These are phyloP conservation scores for Chrysoperla carnea DNA, from an alignment of 1,140 invertebrate species.

Conservation along the genomic window DNA sequence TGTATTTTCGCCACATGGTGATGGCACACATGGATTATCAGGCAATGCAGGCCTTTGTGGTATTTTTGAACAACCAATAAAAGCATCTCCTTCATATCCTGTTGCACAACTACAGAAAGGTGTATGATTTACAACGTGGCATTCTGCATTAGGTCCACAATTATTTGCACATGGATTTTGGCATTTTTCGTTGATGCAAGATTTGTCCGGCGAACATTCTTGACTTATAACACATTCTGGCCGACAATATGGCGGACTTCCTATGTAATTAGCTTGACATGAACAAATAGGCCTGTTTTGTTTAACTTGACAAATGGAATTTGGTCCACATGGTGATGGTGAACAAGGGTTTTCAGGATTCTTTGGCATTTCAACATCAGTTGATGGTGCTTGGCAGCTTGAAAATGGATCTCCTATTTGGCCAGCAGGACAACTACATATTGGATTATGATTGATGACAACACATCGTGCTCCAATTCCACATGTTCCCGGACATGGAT, in stretches of 20 bases:
- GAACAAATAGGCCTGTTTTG: slow-evolving; percentile 60
- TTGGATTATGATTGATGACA: slow-evolving; percentile 65
- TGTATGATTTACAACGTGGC: slow-evolving; percentile 63
- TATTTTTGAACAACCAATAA: slow-evolving; percentile 49
- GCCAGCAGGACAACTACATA: slow-evolving; percentile 57
- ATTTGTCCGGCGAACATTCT: slow-evolving; percentile 53
- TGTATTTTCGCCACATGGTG: slow-evolving; percentile 66
- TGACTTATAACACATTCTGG: slow-evolving; percentile 58
- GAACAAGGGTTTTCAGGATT: slow-evolving; percentile 46
- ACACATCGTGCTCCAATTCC: slow-evolving; percentile 53
- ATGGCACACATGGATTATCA: slow-evolving; percentile 51
- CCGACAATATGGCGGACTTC: slow-evolving; percentile 51
- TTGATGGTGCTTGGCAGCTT: slow-evolving; percentile 37
- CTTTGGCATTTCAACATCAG: slow-evolving; percentile 19
- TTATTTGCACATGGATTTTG: slow-evolving; percentile 51
- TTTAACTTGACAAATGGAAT: slow-evolving; percentile 68
- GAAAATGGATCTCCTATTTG: slow-evolving; percentile 65
- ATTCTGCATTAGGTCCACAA: slow-evolving; percentile 64
- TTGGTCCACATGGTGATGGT: slow-evolving; percentile 67
- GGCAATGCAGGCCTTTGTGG: slow-evolving; percentile 10
- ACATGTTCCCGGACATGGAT: slow-evolving; percentile 63
- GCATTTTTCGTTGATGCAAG: slow-evolving; percentile 67
- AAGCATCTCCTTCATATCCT: slow-evolving; percentile 66
- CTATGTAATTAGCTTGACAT: slow-evolving; percentile 54
- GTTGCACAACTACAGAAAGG: slow-evolving; percentile 59